Conservation (phyloP, 2,888 invertebrate genomes). For the Creontiades dilutus region DNA sequence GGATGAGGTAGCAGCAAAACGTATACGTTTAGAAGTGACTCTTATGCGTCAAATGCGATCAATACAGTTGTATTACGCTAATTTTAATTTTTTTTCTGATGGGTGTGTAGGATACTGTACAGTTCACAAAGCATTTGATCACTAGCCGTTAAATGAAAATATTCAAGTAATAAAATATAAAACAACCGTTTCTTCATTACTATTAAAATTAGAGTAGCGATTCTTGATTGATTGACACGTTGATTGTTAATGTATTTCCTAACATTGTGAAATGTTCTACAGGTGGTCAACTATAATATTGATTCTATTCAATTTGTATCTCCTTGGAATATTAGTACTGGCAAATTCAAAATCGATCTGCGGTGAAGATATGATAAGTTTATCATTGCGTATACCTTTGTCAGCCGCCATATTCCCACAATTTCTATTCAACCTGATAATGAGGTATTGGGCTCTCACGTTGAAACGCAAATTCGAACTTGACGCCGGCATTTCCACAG, state of each 20-base stretch:
- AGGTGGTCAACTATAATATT: not conserved
- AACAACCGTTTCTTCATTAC: too few relatives aligned
- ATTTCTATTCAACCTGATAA: not conserved
- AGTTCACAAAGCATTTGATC: too few relatives aligned
- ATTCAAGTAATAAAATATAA: too few relatives aligned
- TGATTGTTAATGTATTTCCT: not conserved
- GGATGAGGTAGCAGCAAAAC: too few relatives aligned
- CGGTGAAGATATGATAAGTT: not conserved
- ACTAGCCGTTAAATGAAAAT: too few relatives aligned
- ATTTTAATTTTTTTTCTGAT: too few relatives aligned
- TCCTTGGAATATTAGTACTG: not conserved
- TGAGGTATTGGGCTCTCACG: not conserved
- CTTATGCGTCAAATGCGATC: too few relatives aligned
- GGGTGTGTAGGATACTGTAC: too few relatives aligned
- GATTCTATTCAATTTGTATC: not conserved
- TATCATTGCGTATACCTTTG: not conserved
- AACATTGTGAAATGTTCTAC: not conserved
- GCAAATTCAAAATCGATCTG: not conserved
- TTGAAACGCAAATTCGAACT: not conserved
- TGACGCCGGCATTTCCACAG: not conserved
- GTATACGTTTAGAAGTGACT: too few relatives aligned
- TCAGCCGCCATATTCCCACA: not conserved
- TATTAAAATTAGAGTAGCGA: too few relatives aligned
- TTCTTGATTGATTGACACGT: too few relatives aligned
- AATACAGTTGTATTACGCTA: too few relatives aligned